A percentile compares a stretch with the other conserved stretches of the same genome.
phyloP scores from a whole-genome alignment of 2,797 vertebrate genomes.

The Tarsius wallacei region DNA sequence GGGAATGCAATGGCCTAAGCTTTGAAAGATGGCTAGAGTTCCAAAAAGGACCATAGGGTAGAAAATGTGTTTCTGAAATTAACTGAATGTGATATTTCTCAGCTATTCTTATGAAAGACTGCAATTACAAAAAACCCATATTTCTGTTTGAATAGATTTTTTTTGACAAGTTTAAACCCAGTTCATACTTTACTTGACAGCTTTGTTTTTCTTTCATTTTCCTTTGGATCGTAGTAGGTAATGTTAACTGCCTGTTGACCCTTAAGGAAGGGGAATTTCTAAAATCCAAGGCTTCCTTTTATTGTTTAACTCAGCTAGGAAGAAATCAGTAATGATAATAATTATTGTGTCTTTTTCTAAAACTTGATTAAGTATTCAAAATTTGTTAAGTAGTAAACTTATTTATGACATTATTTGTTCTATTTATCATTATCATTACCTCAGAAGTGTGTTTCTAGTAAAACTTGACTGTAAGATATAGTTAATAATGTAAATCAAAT shows the following conservation, averaged over 20 bases:
- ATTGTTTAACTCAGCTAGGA: neutral
- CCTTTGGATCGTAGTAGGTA: neutral
- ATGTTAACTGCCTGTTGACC: neutral
- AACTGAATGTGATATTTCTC: neutral
- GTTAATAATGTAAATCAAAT: neutral
- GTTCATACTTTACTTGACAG: neutral
- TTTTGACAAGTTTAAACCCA: conserved; percentile 7
- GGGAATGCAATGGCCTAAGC: neutral
- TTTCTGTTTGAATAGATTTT: conserved; percentile 15
- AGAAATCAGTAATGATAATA: neutral
- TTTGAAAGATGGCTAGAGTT: neutral
- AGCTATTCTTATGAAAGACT: neutral
- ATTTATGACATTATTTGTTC: neutral
- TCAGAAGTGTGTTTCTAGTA: neutral
- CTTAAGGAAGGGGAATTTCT: neutral
- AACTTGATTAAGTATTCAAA: neutral
- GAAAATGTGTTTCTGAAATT: neutral
- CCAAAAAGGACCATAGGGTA: neutral
- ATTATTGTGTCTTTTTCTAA: neutral
- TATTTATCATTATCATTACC: neutral
- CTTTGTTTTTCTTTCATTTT: conserved; percentile 68
- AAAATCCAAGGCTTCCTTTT: neutral
- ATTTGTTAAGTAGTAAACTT: neutral
- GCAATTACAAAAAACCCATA: neutral
- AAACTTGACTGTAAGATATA: neutral